A percentile compares a stretch with the other conserved stretches of the same genome.
Conservation (phyloP, 1,140 invertebrate genomes). For the Papilio dardanus region DNA sequence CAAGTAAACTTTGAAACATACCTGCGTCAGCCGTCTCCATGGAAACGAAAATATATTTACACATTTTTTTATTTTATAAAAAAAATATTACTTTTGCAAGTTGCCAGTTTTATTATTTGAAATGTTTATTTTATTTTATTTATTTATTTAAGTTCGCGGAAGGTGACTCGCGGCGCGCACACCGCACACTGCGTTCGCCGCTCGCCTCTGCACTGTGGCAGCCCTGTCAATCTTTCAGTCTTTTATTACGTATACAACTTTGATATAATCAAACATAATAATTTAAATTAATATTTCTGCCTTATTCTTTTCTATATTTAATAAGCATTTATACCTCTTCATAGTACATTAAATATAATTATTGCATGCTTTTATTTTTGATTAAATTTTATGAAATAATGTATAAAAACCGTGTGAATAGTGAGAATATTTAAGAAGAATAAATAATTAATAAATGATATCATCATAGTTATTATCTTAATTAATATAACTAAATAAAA, state of each 20-base stretch:
- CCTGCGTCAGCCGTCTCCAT: constrained; percentile 34
- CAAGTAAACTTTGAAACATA: constrained; percentile 18
- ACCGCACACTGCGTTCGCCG: constrained; percentile 19
- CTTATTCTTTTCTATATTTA: neutral
- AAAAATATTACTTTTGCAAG: no score
- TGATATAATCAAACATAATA: neutral
- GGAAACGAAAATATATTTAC: constrained; percentile 28
- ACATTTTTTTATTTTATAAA: constrained; percentile 19
- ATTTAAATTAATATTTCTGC: neutral
- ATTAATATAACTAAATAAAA: no score
- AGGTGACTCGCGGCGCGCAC: neutral
- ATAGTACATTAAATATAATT: neutral
- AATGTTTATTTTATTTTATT: constrained; percentile 8
- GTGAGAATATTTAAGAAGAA: neutral
- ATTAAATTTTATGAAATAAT: neutral
- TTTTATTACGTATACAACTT: constrained; percentile 28
- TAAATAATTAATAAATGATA: neutral
- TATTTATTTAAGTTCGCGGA: constrained; percentile 14
- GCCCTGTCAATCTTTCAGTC: constrained; percentile 33
- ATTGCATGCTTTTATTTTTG: neutral
- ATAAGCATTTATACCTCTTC: neutral
- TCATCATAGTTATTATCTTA: neutral
- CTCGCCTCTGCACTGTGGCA: constrained; percentile 17
- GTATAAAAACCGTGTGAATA: neutral
- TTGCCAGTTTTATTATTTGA: neutral